Base-by-base conservation (phyloP, 2,888 invertebrate species). In the Dorcus hopei region DNA sequence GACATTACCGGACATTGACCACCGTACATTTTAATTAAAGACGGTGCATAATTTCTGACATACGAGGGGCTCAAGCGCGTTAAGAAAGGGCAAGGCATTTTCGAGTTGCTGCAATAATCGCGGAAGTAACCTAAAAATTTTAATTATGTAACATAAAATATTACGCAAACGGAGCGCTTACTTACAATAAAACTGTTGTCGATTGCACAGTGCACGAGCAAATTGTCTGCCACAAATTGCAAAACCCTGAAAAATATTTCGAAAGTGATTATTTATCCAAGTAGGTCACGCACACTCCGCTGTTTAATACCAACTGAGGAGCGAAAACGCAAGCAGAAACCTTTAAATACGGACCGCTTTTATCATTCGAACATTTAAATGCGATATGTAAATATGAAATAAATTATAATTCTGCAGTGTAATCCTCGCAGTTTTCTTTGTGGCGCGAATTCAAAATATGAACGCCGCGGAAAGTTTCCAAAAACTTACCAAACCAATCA, bases 51-150 rank as follows among this genome's bases (percentile, higher is more conserved):
- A 79, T 91, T 93, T 66, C 90, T 87, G 63, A 94, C 85, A 80
- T 90, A 94, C 72, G 87, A 86, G 65, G 88, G 83, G 71, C 89
- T 90, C 63, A 94, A 81, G 65, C 90, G 87, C 70, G 89, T 89
- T 72, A 94, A 80, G 80, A 95, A 94, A 64, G 94, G 94, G 78
- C 94, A 95, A 75, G 93, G 90, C 93, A 94, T 93, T 74, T 80
- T 87, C 49, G 58, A 58, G 54, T 42, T 56, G 39, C 58, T 58
- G 49, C 19, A 19, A 19, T 52, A 43, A 59, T 62, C 43, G 33
- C 49, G 38, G 8, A 43, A 56, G 51, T 56, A 51, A 51, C 56
- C 56, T 56, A 45, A 45, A 45, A 19, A 19, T 3, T 5, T 42
- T 8, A 42, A 9, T 45, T 11, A 16, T 45, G 23, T 45, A 19